Conservation (phyloP, 2,113 vertebrate genomes). For the Pseudorhombus dupliciocellatus region DNA sequence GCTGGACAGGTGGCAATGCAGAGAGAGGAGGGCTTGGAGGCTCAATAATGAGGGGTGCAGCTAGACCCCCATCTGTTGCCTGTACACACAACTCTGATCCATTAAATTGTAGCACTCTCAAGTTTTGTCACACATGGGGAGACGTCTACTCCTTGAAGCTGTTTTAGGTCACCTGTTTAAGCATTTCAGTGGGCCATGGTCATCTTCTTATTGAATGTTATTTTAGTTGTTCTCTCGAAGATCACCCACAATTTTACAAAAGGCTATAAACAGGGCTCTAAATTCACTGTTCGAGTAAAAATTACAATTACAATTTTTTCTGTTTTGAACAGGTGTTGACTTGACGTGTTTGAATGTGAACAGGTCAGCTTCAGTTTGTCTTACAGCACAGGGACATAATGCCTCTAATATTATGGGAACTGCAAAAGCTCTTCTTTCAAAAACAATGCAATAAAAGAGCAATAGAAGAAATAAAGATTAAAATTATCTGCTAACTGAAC, state of each 20-base stretch:
- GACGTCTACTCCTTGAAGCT: slow-evolving; percentile 30
- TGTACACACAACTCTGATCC: slow-evolving; percentile 75
- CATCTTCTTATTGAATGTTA: slow-evolving; percentile 3
- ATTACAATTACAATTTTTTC: too few species aligned
- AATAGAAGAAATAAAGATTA: too few species aligned
- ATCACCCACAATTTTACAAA: background rate
- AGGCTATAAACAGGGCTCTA: too few species aligned
- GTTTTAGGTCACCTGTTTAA: slow-evolving; percentile 45
- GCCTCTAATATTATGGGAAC: too few species aligned
- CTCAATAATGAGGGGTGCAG: slow-evolving; percentile 77
- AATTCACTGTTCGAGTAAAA: background rate
- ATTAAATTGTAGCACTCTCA: slow-evolving; percentile 71
- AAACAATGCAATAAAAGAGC: too few species aligned
- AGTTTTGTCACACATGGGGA: slow-evolving; percentile 68
- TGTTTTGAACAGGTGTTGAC: too few species aligned
- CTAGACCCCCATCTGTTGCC: slow-evolving; percentile 80
- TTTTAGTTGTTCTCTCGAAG: slow-evolving; percentile 24
- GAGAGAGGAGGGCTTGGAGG: slow-evolving; percentile 70
- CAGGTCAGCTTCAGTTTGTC: too few species aligned
- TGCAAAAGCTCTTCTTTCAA: too few species aligned
- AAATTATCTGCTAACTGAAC: too few species aligned
- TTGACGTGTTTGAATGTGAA: too few species aligned
- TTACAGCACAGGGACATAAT: too few species aligned
- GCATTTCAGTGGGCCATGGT: slow-evolving; percentile 13
- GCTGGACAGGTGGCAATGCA: slow-evolving; percentile 77